These are phyloP conservation scores for Spicauda simplicius DNA, from an alignment of 2,888 invertebrate species.

Conservation along the genomic window DNA sequence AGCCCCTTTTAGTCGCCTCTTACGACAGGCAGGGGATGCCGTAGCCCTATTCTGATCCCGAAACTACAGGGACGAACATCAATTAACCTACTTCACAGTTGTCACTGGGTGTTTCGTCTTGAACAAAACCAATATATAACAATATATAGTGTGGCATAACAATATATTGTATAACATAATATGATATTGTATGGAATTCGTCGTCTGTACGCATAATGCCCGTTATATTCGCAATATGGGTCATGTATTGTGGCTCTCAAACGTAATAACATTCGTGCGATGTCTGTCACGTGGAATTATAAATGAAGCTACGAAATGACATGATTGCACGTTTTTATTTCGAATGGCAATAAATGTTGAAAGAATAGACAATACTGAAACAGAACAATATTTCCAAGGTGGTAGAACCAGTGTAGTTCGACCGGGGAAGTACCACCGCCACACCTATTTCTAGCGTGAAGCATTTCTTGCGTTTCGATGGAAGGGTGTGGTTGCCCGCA, in stretches of 20 bases:
- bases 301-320: slow-evolving; percentile 8
- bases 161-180: not conserved
- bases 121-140: slow-evolving; percentile 4
- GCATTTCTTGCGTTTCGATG: no score
- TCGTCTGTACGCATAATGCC: slow-evolving; percentile 18
- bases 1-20: no score
- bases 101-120: slow-evolving; percentile 10
- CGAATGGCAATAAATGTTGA: no score
- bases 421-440: no score
- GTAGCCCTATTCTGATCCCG: no score
- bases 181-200: slow-evolving; percentile 18
- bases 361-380: no score
- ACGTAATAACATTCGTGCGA: slow-evolving; percentile 26
- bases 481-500: no score
- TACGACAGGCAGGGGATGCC: no score
- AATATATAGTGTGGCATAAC: not conserved
- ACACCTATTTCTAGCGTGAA: no score
- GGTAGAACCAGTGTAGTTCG: no score
- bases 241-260: slow-evolving; percentile 44
- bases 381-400: no score
- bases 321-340: not conserved
- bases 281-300: slow-evolving; percentile 27
- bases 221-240: slow-evolving; percentile 41
- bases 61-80: no score
- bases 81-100: slow-evolving; percentile 11